phyloP scores from a whole-genome alignment of 1,140 invertebrate species.

The Aethina tumida region DNA sequence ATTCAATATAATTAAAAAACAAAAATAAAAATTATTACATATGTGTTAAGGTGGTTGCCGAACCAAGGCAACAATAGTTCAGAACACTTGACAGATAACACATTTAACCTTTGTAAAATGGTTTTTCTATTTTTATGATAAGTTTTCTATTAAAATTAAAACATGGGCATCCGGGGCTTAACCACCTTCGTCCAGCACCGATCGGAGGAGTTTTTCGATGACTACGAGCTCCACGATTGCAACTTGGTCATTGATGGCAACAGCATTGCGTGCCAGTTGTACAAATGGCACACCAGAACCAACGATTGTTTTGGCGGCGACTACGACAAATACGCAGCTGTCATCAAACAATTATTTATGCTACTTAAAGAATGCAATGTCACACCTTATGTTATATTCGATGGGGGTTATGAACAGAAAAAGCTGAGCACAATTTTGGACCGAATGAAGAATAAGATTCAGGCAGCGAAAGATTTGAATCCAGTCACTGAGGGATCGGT shows the following conservation, averaged over 20 bases:
- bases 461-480: conserved; percentile 39
- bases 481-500: conserved; percentile 37
- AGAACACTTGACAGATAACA: too few relatives aligned
- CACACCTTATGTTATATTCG: conserved; percentile 67
- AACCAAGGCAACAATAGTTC: too few relatives aligned
- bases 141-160: conserved; percentile 10
- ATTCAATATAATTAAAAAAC: too few relatives aligned
- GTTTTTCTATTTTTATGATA: too few relatives aligned
- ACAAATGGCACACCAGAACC: conserved; percentile 47
- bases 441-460: conserved; percentile 53
- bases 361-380: conserved; percentile 62
- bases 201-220: conserved; percentile 51
- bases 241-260: conserved; percentile 75
- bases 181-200: conserved; percentile 66
- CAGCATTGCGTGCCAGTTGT: conserved; percentile 64
- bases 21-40: too few relatives aligned
- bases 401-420: conserved; percentile 67
- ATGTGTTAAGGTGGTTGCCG: too few relatives aligned
- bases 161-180: conserved; percentile 74
- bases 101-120: too few relatives aligned
- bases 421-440: conserved; percentile 62
- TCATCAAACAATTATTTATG: conserved; percentile 59
- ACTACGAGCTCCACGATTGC: conserved; percentile 55
- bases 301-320: conserved; percentile 76
- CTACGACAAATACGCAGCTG: conserved; percentile 63